These are phyloP conservation scores for Drosophila yooni DNA, from an alignment of 2,888 invertebrate species.

Conservation along the genomic window DNA sequence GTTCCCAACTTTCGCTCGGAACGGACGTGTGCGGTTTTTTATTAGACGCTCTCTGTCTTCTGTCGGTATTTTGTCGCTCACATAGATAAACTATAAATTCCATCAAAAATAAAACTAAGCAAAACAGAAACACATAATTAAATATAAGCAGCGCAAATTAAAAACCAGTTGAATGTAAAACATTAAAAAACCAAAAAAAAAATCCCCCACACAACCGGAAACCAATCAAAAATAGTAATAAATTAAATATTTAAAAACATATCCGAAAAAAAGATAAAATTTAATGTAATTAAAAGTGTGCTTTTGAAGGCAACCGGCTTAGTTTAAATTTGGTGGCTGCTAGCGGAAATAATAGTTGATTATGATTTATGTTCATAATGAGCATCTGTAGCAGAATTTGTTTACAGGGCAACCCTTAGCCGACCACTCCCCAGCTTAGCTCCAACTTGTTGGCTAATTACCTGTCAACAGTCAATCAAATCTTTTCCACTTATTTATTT, in stretches of 20 bases:
- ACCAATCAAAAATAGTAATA: background rate
- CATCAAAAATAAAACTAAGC: conserved; percentile 1
- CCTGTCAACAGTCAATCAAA: background rate
- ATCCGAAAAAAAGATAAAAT: background rate
- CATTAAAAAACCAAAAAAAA: background rate
- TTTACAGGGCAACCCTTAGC: background rate
- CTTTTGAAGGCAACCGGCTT: background rate
- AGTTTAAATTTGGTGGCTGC: background rate
- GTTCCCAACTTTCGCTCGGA: conserved; percentile 83
- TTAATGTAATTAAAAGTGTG: background rate
- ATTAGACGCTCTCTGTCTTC: background rate
- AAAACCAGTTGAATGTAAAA: background rate
- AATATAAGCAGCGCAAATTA: background rate
- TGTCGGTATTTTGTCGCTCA: conserved; percentile 1
- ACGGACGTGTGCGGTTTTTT: conserved; percentile 79
- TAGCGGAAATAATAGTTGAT: background rate
- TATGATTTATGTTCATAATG: background rate
- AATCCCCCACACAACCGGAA: background rate
- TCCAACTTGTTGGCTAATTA: background rate
- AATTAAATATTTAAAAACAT: background rate
- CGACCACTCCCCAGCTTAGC: background rate
- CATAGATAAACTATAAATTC: conserved; percentile 6
- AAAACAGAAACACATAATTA: conserved; percentile 2
- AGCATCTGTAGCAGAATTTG: background rate
- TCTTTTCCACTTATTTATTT: background rate